Percentiles rank a stretch among this genome's conserved stretches.
Evolutionary conservation across 2,113 vertebrate genomes (phyloP).

Genomic region (Ceuthmochares aereus): DNA sequence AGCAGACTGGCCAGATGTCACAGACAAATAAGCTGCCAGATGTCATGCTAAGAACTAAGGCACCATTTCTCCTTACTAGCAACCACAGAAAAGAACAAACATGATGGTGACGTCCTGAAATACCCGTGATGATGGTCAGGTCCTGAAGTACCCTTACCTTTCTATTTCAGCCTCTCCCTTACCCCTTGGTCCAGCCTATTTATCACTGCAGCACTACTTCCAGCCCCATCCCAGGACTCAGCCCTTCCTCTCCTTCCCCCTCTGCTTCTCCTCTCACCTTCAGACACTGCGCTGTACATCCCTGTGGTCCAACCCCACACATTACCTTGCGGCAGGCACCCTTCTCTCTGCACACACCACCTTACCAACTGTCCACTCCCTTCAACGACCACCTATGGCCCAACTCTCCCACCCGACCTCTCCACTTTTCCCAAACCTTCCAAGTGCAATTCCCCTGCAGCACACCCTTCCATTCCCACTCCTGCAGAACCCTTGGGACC

Average conservation of each 20-base stretch:
- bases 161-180: neutral
- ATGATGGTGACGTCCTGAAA: neutral
- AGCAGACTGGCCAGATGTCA: neutral
- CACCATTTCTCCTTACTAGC: neutral
- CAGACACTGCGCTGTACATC: neutral
- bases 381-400: rapidly evolving
- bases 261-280: neutral
- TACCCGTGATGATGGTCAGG: rapidly evolving
- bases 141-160: neutral
- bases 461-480: neutral
- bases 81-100: neutral
- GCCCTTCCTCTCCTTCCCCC: neutral
- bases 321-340: no score
- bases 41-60: neutral
- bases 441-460: rapidly evolving
- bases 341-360: neutral
- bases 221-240: neutral
- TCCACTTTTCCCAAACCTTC: neutral
- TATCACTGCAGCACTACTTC: neutral
- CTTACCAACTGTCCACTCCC: neutral
- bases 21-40: neutral
- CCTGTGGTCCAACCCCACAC: neutral
- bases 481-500: neutral
- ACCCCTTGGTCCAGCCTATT: neutral
- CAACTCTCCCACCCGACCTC: neutral